A percentile compares a stretch with the other conserved stretches of the same genome.
These are phyloP conservation scores for Columbina picui DNA, from an alignment of 2,113 vertebrate species.

Conservation along the genomic window DNA sequence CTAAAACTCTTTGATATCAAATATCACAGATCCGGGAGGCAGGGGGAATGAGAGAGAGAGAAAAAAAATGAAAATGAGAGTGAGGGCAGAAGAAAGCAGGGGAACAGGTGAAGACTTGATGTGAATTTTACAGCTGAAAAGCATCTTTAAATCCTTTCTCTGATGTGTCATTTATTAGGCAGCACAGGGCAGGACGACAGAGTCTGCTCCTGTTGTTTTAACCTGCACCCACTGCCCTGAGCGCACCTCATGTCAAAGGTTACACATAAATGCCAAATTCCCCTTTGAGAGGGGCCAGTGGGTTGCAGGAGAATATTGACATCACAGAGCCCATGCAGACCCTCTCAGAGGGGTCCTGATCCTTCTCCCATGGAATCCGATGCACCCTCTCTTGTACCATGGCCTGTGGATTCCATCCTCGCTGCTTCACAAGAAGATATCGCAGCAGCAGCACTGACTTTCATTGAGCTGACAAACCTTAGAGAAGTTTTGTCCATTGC, in stretches of 20 bases:
- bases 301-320: not conserved
- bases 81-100: not conserved
- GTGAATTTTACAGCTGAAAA: not conserved
- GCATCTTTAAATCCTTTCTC: not conserved
- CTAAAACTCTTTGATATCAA: not conserved
- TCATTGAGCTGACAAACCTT: not conserved
- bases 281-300: not conserved
- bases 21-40: not conserved
- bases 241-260: not conserved
- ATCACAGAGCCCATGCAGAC: not conserved
- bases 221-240: not conserved
- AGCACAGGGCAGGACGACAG: not conserved
- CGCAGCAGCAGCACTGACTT: fast-evolving
- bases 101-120: not conserved
- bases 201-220: not conserved
- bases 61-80: not conserved
- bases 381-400: fast-evolving
- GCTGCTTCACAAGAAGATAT: not conserved
- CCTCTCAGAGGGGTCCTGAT: not conserved
- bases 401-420: not conserved
- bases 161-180: not conserved
- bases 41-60: not conserved
- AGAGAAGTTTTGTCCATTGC: not conserved
- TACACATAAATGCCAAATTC: not conserved
- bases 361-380: not conserved